Evolutionary conservation across 2,888 invertebrate species (phyloP).

Genomic region (Plebejus anna): DNA sequence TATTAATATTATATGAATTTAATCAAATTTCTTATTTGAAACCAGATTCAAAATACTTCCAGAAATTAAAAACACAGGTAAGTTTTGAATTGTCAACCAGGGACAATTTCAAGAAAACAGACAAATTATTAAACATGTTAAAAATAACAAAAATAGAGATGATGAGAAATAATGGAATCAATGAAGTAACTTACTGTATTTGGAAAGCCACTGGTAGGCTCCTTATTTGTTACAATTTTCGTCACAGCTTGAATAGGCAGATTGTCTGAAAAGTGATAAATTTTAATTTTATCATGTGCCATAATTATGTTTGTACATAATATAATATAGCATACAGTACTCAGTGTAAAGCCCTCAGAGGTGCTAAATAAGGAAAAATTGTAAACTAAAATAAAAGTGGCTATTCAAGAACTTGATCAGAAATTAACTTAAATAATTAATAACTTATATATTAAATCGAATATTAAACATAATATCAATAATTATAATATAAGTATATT

Average conservation of each 20-base stretch:
- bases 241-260: background rate
- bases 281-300: background rate
- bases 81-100: background rate
- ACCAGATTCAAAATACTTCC: too few relatives aligned
- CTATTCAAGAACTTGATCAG: too few relatives aligned
- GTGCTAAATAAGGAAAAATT: too few relatives aligned
- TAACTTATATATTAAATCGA: too few relatives aligned
- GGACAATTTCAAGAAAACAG: background rate
- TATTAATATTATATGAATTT: background rate
- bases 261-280: constrained; percentile 4
- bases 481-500: background rate
- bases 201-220: background rate
- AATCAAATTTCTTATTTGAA: background rate
- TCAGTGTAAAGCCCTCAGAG: too few relatives aligned
- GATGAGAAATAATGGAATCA: too few relatives aligned
- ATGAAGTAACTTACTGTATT: background rate
- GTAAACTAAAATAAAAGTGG: too few relatives aligned
- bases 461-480: too few relatives aligned
- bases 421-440: too few relatives aligned
- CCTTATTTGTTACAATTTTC: background rate
- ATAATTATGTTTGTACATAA: background rate
- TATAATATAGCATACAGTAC: background rate
- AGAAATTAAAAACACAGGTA: too few relatives aligned
- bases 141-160: background rate
- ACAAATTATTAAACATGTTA: background rate